Evolutionary conservation across 2,797 vertebrate species (phyloP).

Genomic region (Podarcis siculus): DNA sequence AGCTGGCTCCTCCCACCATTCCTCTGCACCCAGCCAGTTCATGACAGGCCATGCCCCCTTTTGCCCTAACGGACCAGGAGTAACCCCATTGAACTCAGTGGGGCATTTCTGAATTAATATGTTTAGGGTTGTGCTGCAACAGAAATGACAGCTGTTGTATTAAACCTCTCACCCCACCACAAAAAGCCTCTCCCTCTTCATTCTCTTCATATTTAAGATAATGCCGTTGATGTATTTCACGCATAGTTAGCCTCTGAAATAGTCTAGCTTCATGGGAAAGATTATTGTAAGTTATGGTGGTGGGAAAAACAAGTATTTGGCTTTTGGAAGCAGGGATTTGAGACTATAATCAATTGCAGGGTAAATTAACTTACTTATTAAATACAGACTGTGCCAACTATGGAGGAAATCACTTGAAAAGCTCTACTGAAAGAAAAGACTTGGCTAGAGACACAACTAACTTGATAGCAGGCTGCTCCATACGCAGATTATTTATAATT

Average conservation of each 20-base stretch:
- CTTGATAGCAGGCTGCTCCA: not conserved
- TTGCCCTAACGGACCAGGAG: not conserved
- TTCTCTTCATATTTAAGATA: not conserved
- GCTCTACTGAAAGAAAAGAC: not conserved
- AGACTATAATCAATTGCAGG: not conserved
- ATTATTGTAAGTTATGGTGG: not conserved
- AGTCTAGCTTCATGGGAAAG: conserved; percentile 11
- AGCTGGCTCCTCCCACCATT: no score
- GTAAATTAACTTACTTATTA: not conserved
- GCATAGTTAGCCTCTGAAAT: conserved; percentile 23
- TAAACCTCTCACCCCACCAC: not conserved
- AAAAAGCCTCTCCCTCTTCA: not conserved
- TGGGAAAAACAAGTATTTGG: not conserved
- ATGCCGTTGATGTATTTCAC: conserved; percentile 5
- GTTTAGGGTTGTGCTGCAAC: not conserved
- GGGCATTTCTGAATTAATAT: not conserved
- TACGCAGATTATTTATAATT: conserved; percentile 1
- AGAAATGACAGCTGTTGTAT: conserved; percentile 5
- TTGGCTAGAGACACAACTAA: not conserved
- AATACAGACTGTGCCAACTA: not conserved
- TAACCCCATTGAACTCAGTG: not conserved
- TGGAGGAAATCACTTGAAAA: not conserved
- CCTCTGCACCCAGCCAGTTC: no score
- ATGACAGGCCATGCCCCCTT: no score
- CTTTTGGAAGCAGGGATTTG: not conserved